phyloP scores from a whole-genome alignment of 2,113 vertebrate species.

The Arenaria interpres region DNA sequence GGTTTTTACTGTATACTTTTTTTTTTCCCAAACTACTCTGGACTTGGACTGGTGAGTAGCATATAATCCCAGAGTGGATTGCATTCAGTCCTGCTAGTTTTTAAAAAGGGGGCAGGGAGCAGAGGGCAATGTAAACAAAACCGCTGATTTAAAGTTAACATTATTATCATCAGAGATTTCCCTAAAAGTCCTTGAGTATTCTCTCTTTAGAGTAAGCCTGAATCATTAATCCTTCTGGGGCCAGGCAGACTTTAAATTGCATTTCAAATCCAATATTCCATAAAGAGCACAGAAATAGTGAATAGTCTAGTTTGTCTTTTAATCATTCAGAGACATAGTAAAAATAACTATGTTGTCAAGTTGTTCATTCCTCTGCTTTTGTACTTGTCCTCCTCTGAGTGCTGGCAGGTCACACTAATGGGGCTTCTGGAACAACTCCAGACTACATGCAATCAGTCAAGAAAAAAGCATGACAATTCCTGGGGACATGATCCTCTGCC shows the following conservation, averaged over 20 bases:
- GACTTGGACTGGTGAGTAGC: neutral
- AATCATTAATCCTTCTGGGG: slow-evolving; percentile 7
- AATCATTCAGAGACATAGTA: neutral
- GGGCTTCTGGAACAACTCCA: slow-evolving; percentile 40
- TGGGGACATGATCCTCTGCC: neutral
- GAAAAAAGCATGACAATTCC: neutral
- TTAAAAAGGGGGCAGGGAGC: neutral
- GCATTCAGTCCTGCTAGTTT: neutral
- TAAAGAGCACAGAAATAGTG: slow-evolving; percentile 22
- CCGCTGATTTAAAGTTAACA: neutral
- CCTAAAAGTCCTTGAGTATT: neutral
- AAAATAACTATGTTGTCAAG: slow-evolving; percentile 36
- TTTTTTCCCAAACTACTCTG: neutral
- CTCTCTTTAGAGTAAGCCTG: neutral
- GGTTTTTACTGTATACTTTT: neutral
- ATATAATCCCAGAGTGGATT: neutral
- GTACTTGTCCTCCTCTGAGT: neutral
- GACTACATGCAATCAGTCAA: neutral
- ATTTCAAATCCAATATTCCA: slow-evolving; percentile 6
- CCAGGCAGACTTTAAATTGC: neutral
- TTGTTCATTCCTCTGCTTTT: slow-evolving; percentile 4
- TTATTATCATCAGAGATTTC: neutral
- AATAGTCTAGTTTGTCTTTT: slow-evolving; percentile 12
- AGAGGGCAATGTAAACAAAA: neutral
- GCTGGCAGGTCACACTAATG: slow-evolving; percentile 4